Conservation (phyloP, 2,797 vertebrate genomes). For the Silurus lanzhouensis region DNA sequence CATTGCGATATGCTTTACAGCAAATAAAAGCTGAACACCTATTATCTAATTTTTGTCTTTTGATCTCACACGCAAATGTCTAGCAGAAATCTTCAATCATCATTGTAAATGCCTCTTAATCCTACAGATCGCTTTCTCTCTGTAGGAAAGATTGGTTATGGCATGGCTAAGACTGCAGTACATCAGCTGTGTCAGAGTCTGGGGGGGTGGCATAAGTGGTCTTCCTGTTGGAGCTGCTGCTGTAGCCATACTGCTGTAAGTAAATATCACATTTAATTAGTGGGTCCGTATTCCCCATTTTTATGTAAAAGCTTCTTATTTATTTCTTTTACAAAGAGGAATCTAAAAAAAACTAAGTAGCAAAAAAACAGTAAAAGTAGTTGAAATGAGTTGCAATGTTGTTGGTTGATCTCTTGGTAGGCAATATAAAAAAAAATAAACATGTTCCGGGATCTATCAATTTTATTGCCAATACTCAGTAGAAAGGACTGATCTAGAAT, state of each 20-base stretch:
- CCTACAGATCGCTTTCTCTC: background rate
- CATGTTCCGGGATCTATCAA: background rate
- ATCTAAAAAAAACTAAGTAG: background rate
- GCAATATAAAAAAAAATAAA: background rate
- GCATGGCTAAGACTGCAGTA: slow-evolving; percentile 83
- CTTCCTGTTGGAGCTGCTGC: slow-evolving; percentile 74
- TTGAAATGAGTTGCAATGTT: background rate
- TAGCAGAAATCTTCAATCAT: background rate
- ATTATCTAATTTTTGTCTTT: background rate
- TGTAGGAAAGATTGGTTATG: slow-evolving; percentile 82
- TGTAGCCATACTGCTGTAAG: slow-evolving; percentile 78
- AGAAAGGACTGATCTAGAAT: background rate
- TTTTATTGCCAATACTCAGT: background rate
- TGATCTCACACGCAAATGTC: background rate
- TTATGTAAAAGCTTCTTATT: background rate
- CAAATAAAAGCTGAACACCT: background rate
- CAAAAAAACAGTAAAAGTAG: background rate
- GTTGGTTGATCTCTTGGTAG: background rate
- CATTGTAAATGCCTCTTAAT: background rate
- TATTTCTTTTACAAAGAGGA: no score
- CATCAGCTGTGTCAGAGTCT: slow-evolving; percentile 85
- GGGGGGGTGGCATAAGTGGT: slow-evolving; percentile 72
- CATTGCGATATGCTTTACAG: background rate
- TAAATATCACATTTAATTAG: background rate
- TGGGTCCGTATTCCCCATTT: background rate